Percentiles rank a stretch among this genome's conserved stretches.
Evolutionary conservation across 2,888 invertebrate species (phyloP).

Genomic region (Tenthredo notha): DNA sequence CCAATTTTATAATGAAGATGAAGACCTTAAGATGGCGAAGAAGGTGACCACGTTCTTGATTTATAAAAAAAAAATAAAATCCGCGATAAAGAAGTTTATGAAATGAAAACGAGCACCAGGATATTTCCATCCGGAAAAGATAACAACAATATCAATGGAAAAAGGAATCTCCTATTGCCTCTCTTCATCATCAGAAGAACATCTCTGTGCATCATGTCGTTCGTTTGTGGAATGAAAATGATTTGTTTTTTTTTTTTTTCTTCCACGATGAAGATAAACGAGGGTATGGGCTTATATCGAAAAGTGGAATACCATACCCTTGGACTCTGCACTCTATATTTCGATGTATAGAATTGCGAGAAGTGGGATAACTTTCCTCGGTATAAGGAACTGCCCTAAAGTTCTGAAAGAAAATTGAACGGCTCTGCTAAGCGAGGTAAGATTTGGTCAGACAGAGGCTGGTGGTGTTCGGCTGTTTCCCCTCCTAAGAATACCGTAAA

Average conservation of each 20-base stretch:
- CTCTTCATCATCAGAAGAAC: background rate
- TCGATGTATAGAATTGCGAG: background rate
- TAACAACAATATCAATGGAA: background rate
- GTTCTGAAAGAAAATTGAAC: slow-evolving; percentile 20
- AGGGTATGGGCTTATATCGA: slow-evolving; percentile 17
- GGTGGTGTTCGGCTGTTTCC: background rate
- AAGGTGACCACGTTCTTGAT: slow-evolving; percentile 6
- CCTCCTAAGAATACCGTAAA: background rate
- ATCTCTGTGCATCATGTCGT: background rate
- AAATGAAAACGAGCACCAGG: background rate
- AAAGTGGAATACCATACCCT: slow-evolving; percentile 40
- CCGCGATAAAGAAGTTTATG: background rate
- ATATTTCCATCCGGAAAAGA: background rate
- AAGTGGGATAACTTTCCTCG: background rate
- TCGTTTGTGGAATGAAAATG: background rate
- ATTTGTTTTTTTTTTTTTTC: too few relatives aligned
- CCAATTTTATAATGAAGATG: background rate
- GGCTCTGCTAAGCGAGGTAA: slow-evolving; percentile 24
- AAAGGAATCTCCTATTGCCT: background rate
- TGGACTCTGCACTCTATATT: slow-evolving; percentile 6
- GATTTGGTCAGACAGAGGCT: slow-evolving; percentile 13
- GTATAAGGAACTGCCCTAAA: background rate
- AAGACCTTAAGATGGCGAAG: background rate
- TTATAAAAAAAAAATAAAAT: background rate
- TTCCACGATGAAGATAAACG: background rate